A percentile compares a stretch with the other conserved stretches of the same genome.
phyloP scores from a whole-genome alignment of 2,113 vertebrate species.

The Phodopus roborovskii region DNA sequence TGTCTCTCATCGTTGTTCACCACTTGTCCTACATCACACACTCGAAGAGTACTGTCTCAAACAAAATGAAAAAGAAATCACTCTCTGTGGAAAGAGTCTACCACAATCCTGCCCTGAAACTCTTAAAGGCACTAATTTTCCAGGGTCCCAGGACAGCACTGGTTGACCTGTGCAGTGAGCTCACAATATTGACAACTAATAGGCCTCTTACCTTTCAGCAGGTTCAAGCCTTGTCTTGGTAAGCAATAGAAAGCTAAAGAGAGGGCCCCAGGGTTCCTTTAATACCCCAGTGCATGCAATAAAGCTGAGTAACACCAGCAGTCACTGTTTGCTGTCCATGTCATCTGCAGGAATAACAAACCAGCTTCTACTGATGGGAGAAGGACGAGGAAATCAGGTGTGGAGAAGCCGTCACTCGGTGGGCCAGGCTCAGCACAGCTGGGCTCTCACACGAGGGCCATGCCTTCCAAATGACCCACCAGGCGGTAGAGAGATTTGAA shows the following conservation, averaged over 20 bases:
- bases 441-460: not conserved
- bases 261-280: not conserved
- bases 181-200: not conserved
- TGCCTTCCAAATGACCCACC: not conserved
- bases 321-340: not conserved
- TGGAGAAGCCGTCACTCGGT: not conserved
- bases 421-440: not conserved
- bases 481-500: not conserved
- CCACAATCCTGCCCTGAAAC: not conserved
- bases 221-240: not conserved
- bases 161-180: not conserved
- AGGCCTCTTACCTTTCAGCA: conserved; percentile 12
- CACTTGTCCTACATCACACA: not conserved
- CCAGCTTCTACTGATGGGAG: conserved; percentile 6
- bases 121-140: not conserved
- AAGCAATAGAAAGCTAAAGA: not conserved
- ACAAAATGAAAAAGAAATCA: not conserved
- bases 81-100: not conserved
- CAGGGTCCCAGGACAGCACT: not conserved
- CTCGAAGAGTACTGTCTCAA: not conserved
- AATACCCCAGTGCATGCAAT: not conserved
- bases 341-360: conserved; percentile 4
- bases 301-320: not conserved
- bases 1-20: not conserved
- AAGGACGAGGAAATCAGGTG: not conserved